Evolutionary conservation across 2,113 vertebrate genomes (phyloP), one percentile per base, ranked within the genome.

Genomic region (Gnathonemus echidnorhynchus): DNA sequence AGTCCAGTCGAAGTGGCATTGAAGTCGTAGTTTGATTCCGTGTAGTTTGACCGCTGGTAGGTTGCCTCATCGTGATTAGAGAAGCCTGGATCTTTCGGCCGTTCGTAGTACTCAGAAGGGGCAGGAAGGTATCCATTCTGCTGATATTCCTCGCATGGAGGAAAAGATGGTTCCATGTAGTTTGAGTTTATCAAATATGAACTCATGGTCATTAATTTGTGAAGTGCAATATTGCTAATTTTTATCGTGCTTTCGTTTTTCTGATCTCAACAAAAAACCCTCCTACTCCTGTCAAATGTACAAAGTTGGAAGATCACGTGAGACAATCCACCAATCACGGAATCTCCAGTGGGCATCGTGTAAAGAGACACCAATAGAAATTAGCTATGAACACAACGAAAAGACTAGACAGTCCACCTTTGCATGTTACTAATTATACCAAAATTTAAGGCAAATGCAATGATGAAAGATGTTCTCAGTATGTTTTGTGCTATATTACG

Each of bases 171-270:
- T 94, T 98, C 98, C 96, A 98, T 97, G 96, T 99, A 99, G 97
- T 98, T 99, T 96, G 98, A 98, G 97, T 99, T 99, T 97, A 99
- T 99, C 97, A 99, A 98, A 97, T 98, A 99, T 96, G 98, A 99
- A 97, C 98, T 99, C 98, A 99, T 99, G 98, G 97, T 97, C 97
- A 98, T 99, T 99, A 99, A 99, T 99, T 98, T 99, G 97, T 97
- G 97, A 98, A 98, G 97, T 97, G 97, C 97, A 97, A 98, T 97
- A 98, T 98, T 98, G 97, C 97, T 97, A 98, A 98, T 98, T 98
- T 99, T 99, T 98, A 98, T 99, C 97, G 97, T 96, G 97, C 97
- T 98, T 97, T 98, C 97, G 97, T 98, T 98, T 99, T 98, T 97
- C 97, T 98, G 97, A 97, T 97, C 96, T 97, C 95, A 95, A 95